Evolutionary conservation across 2,888 invertebrate species (phyloP).

Genomic region (Yponomeuta sedellus): DNA sequence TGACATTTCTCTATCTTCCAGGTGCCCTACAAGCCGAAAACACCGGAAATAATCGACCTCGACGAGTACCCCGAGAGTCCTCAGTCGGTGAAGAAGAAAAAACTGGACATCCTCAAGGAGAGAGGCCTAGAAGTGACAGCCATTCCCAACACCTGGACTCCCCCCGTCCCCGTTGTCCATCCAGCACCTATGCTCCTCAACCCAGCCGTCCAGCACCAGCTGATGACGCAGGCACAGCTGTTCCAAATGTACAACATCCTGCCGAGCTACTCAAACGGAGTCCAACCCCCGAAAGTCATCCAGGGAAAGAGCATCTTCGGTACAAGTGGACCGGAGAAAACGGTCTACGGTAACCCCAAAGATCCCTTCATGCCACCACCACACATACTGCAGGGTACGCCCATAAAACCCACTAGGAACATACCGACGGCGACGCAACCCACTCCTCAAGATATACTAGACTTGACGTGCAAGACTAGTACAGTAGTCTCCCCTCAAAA

Average conservation of each 20-base stretch:
- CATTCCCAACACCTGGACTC: slow-evolving; percentile 45
- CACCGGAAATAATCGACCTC: slow-evolving; percentile 80
- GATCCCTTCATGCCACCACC: slow-evolving; percentile 78
- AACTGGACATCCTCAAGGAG: slow-evolving; percentile 84
- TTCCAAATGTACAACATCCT: slow-evolving; percentile 61
- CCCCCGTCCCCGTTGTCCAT: slow-evolving; percentile 4
- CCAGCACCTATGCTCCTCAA: slow-evolving; percentile 42
- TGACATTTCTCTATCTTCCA: background rate
- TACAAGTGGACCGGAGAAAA: slow-evolving; percentile 73
- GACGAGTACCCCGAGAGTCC: slow-evolving; percentile 74
- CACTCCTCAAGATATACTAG: slow-evolving; percentile 76
- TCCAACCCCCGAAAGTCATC: slow-evolving; percentile 70
- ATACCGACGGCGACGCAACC: slow-evolving; percentile 41
- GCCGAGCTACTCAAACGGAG: slow-evolving; percentile 43
- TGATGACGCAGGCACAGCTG: slow-evolving; percentile 55
- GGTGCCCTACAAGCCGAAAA: slow-evolving; percentile 77
- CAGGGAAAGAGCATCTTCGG: slow-evolving; percentile 81
- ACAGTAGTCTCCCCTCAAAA: slow-evolving; percentile 33
- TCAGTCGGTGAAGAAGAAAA: slow-evolving; percentile 77
- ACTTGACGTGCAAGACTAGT: slow-evolving; percentile 76
- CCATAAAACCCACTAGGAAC: slow-evolving; percentile 46
- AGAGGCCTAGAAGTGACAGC: slow-evolving; percentile 86
- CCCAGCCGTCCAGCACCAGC: slow-evolving; percentile 61
- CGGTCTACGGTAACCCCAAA: slow-evolving; percentile 84
- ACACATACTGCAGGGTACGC: slow-evolving; percentile 63